Base-by-base conservation (phyloP, 2,888 invertebrate genomes). In the Teleogryllus oceanicus region DNA sequence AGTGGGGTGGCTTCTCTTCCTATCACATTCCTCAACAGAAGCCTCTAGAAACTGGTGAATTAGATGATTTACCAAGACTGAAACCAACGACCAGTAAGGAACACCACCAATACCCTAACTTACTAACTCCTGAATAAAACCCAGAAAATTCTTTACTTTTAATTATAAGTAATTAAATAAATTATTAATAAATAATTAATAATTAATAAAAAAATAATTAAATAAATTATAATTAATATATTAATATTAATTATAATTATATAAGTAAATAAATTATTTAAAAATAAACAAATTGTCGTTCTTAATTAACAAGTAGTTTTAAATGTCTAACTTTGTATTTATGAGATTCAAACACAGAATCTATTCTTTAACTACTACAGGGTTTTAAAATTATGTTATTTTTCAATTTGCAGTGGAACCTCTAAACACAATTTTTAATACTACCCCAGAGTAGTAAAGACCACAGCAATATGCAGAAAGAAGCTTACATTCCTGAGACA, bases 1-100 rank as follows among this genome's bases (percentile, higher is more conserved):
- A 84, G 49, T 84, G 84, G 84, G 83, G 83, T n/a, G 82, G 83
- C n/a, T 83, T 83, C 79, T 81, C 83, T 18, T 81, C 83, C 4
- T 83, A 83, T 79, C 82, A 82, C 80, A 49, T 82, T 62, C 78
- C 82, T 76, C 74, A 77, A 49, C 80, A 78, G 62, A 81, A 81
- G n/a, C 79, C 80, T 74, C 51, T 79, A 11, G 81, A 81, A 18
- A 77, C 79, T 49, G 78, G 75, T 24, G 82, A 82, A 50, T 62
- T 81, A n/a, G 82, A 82, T 77, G 81, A 82, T 62, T 76, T 82
- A 49, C 79, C 81, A 24, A 79, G 82, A 49, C 50, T 82, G 13
- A 82, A 82, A 78, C 81, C 81, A 50, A n/a, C 81, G 4, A 50
- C 78, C n/a, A 76, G 51, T 50, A 50, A 74, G 13, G 75, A 80